Evolutionary conservation across 2,797 vertebrate species (phyloP), one percentile per base, ranked within the genome.

Genomic region (Myiotriccus ornatus): DNA sequence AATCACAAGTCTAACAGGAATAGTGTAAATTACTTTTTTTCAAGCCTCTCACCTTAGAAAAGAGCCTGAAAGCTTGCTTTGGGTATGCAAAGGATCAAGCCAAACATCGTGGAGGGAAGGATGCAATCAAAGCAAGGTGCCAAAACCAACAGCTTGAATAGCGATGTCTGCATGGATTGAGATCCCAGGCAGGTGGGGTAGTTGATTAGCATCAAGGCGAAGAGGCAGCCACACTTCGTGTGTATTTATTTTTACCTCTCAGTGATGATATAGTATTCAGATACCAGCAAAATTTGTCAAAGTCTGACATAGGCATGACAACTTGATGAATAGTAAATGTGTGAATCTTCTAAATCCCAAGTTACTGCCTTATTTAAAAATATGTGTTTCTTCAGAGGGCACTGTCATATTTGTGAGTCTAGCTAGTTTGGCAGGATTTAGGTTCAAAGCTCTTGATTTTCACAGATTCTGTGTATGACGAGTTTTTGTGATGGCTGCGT

Each of bases 241-340:
- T 77, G 18, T 84, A n/a, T 73, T 70, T 57, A 92, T 84, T 94
- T 96, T 91, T 94, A 76, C 59, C 49, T 84, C 77, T 90, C 55
- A 56, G 10, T 70, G 77, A 44, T 82, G 60, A 56, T 74, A 41
- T 6, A 50, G 64, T 56, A 90, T 32, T 77, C 49, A 74, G 39
- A 90, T 59, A 68, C 14, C 25, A 90, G 59, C 39, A 93, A 81
- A 84, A 76, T 82, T 86, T 84, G 55, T 70, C 70, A 32, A 71
- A 81, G 41, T 57, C 63, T 92, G 89, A 92, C 74, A 82, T 8
- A 46, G 52, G 41, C 79, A 63, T 89, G 94, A 90, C 90, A 94
- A 94, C 67, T 30, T 70, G 92, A 92, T 90, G 90, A 94, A 56
- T 14, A 73, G 47, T 50, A 87, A 93, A 95, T 15, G 52, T 89